These are phyloP conservation scores for Tubiluchus corallicola DNA, from an alignment of 2,888 invertebrate genomes.

Conservation along the genomic window DNA sequence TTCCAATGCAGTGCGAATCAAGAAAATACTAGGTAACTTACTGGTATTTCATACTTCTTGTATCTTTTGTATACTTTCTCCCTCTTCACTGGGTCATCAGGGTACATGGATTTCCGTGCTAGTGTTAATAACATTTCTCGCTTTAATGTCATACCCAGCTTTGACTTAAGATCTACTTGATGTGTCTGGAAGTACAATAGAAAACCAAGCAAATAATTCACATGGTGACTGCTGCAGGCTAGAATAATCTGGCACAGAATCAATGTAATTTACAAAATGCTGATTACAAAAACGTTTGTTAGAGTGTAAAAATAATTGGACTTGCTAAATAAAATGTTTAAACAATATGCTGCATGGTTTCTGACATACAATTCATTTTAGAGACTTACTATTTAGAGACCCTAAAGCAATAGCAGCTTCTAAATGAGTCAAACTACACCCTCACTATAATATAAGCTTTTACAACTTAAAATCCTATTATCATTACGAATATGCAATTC, in stretches of 20 bases:
- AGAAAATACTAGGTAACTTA: too few species aligned
- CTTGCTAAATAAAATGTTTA: constrained; percentile 8
- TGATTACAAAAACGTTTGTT: not conserved
- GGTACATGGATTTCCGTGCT: constrained; percentile 37
- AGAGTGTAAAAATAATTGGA: not conserved
- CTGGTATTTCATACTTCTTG: constrained; percentile 56
- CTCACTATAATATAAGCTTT: too few species aligned
- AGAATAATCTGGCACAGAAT: too few species aligned
- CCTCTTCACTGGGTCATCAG: constrained; percentile 44
- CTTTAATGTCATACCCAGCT: constrained; percentile 64
- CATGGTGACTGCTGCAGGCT: constrained; percentile 4
- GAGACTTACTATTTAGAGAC: too few species aligned
- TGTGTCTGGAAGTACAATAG: constrained; percentile 43
- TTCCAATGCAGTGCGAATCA: too few species aligned
- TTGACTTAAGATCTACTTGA: constrained; percentile 73
- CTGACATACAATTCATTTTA: too few species aligned
- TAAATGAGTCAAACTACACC: too few species aligned
- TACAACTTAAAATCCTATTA: too few species aligned
- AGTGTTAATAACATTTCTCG: constrained; percentile 54
- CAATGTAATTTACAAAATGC: too few species aligned
- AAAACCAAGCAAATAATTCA: constrained; percentile 8
- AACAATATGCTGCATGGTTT: too few species aligned
- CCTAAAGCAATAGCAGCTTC: too few species aligned
- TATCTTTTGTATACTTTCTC: constrained; percentile 55
- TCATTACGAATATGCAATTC: too few species aligned